Conservation (phyloP, 2,888 invertebrate genomes). For the Osmoderma eremita region DNA sequence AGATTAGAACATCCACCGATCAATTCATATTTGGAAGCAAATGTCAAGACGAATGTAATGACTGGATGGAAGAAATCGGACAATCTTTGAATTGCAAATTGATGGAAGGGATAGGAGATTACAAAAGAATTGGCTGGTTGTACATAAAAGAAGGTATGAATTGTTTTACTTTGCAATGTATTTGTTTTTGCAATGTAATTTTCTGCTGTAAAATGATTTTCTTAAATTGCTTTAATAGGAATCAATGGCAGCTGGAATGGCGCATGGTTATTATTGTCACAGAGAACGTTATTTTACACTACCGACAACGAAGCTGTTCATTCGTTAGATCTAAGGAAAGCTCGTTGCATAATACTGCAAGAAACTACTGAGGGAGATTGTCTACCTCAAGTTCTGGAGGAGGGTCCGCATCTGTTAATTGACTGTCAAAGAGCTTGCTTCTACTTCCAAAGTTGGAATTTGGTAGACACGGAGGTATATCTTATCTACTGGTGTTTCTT, state of each 20-base stretch:
- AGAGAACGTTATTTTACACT: slow-evolving; percentile 72
- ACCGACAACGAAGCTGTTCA: slow-evolving; percentile 68
- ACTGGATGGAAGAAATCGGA: slow-evolving; percentile 83
- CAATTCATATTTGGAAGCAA: slow-evolving; percentile 69
- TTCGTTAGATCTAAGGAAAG: slow-evolving; percentile 81
- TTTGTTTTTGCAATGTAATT: too few species aligned
- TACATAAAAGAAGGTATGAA: slow-evolving; percentile 72
- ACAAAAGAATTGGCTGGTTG: slow-evolving; percentile 84
- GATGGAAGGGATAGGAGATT: slow-evolving; percentile 75
- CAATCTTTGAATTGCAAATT: slow-evolving; percentile 76
- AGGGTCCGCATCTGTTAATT: slow-evolving; percentile 73
- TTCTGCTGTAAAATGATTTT: not conserved
- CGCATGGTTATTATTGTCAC: slow-evolving; percentile 81
- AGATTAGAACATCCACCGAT: slow-evolving; percentile 8
- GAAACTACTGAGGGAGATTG: slow-evolving; percentile 67
- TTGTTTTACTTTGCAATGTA: not conserved
- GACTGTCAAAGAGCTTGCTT: slow-evolving; percentile 75
- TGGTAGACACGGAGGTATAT: slow-evolving; percentile 73
- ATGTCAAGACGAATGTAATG: slow-evolving; percentile 67
- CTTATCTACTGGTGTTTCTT: not conserved
- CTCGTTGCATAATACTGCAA: slow-evolving; percentile 77
- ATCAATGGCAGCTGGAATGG: slow-evolving; percentile 80
- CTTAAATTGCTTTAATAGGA: slow-evolving; percentile 62
- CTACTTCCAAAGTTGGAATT: slow-evolving; percentile 77
- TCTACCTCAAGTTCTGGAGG: slow-evolving; percentile 65